Evolutionary conservation across 2,888 invertebrate genomes (phyloP), one percentile per base, ranked within the genome.

Genomic region (Cerceris rybyensis): DNA sequence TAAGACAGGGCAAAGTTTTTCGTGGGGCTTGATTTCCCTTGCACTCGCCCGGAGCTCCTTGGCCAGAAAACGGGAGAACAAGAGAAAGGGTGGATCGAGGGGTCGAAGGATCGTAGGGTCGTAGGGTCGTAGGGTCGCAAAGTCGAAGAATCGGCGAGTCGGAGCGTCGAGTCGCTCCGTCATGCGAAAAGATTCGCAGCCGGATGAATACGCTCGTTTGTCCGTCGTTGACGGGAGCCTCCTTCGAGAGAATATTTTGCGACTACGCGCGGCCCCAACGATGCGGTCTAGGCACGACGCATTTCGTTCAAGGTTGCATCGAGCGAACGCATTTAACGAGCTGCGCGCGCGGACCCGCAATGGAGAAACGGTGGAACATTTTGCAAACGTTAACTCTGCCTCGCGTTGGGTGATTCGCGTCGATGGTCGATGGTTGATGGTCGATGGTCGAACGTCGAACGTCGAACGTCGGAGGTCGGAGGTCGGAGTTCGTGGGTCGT

Each of bases 251-350:
- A 28, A 28, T 28, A 28, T 28, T 28, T 28, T 4, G 28, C 28
- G 28, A 54, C 11, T n/a, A 4, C 16, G 39, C 7, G 50, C 28
- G 28, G 28, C 28, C 28, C 28, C 28, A 28, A 4, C 28, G 28
- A 28, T 28, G 28, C 28, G 28, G 28, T 28, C 28, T 28, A 28
- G 28, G 28, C 28, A 28, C 28, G 28, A 28, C n/a, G 46, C 8
- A n/a, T 75, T 46, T 49, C 52, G 55, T 17, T 75, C 70, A 78
- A 77, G 66, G 63, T 43, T 70, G n/a, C 50, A 70, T 64, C 54
- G 46, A 43, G 52, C 54, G 55, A 16, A 50, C 50, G 50, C 50
- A 77, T 63, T 78, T 63, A 78, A 78, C 61, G 65, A 65, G 43
- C 17, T 55, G 57, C 17, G 57, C 42, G n/a, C 28, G 58, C 16